Conservation (phyloP, 2,797 vertebrate genomes). For the Eupleurogrammus muticus region DNA sequence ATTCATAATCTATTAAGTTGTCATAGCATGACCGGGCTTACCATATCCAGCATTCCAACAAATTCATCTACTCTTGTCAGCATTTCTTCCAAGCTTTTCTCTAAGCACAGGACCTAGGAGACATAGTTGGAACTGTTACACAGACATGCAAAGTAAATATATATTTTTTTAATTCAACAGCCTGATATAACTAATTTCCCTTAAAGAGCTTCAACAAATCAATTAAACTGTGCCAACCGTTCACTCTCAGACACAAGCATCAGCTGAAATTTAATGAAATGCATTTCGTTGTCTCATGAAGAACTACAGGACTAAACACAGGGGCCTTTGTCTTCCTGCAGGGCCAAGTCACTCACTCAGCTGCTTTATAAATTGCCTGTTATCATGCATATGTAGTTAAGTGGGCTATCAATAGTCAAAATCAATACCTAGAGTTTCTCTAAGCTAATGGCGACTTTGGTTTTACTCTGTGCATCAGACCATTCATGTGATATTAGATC, state of each 20-base stretch:
- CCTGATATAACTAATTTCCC: too few relatives aligned
- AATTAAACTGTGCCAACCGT: not conserved
- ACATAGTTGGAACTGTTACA: conserved; percentile 1
- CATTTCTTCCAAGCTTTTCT: conserved; percentile 93
- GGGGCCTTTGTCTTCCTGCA: conserved; percentile 52
- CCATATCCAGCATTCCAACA: conserved; percentile 97
- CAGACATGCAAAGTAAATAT: not conserved
- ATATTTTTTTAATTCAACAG: too few relatives aligned
- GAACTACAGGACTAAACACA: conserved; percentile 49
- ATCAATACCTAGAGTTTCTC: not conserved
- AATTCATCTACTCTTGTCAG: conserved; percentile 96
- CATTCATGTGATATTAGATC: not conserved
- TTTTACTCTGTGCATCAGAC: not conserved
- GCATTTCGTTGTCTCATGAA: conserved; percentile 2
- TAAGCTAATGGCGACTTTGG: not conserved
- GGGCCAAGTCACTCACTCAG: conserved; percentile 6
- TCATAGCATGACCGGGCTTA: conserved; percentile 58
- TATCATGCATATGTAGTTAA: conserved; percentile 65
- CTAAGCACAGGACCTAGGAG: conserved; percentile 87
- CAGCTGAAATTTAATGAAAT: conserved; percentile 19
- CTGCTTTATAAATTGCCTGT: not conserved
- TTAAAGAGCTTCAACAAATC: too few relatives aligned
- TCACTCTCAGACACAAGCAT: not conserved
- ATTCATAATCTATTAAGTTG: not conserved
- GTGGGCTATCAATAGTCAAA: not conserved